Evolutionary conservation across 2,888 invertebrate genomes (phyloP), one percentile per base, ranked within the genome.

Genomic region (Onchidella celtica): DNA sequence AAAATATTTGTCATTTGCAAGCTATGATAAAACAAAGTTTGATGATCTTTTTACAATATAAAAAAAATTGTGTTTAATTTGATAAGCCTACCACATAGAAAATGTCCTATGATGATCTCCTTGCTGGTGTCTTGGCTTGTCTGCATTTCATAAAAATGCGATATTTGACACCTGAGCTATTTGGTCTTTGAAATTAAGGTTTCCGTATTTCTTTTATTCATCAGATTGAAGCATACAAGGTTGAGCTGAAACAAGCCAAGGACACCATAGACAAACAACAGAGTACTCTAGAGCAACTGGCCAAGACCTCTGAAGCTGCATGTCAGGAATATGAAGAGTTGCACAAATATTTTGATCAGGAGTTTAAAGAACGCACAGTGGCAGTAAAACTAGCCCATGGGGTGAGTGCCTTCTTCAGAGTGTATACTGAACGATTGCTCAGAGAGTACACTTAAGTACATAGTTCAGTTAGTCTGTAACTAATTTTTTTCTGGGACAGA

Each of bases 251-350:
- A 38, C 84, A 86, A 40, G 83, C 85, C 38, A 85, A 88, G 55
- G 70, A 66, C 9, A 74, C 86, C 4, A 79, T 89, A 38, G 79
- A 84, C 40, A 85, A 86, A 75, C 86, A 88, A 72, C 86, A 86
- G 74, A 78, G 84, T 55, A 85, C 87, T n/a, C 65, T 89, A 47
- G 76, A 86, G 69, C 84, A 87, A 57, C 73, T 89, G 32, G 85
- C 88, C 21, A 76, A 76, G 87, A 88, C 86, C 4, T 88, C 88
- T n/a, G 88, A 89, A 63, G 82, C 76, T 27, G 89, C 88, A 1
- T 85, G 76, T 57, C 61, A 85, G 11, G 88, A 89, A 57, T 90
- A 88, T 83, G 86, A 86, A 47, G 72, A 80, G 21, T 81, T 90
- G 36, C 79, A 85, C 47, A 83, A 84, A n/a, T 85, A 86, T 40